These are phyloP conservation scores for Ormia ochracea DNA, from an alignment of 2,888 invertebrate species.

Conservation along the genomic window DNA sequence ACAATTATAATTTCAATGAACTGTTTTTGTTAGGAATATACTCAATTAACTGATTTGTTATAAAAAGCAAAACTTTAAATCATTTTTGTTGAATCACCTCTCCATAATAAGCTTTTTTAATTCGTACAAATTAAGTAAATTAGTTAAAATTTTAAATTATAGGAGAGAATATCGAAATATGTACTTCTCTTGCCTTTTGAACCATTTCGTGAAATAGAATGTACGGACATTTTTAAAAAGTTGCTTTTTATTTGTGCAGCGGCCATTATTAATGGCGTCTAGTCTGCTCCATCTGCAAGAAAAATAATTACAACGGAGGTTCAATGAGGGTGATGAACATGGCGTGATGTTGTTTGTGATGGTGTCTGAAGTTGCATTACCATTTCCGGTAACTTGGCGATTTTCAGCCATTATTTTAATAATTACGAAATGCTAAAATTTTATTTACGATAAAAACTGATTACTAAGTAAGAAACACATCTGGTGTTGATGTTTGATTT, in stretches of 20 bases:
- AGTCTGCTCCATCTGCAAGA: not conserved
- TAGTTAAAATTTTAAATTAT: conserved; percentile 49
- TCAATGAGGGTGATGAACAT: conserved; percentile 10
- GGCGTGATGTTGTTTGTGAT: conserved; percentile 31
- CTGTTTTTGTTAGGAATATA: conserved; percentile 4
- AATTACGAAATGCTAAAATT: conserved; percentile 69
- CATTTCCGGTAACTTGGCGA: conserved; percentile 50
- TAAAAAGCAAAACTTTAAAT: conserved; percentile 8
- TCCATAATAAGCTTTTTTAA: conserved; percentile 42
- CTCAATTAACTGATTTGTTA: conserved; percentile 49
- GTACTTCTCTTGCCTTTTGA: not conserved
- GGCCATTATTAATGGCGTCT: conserved; percentile 38
- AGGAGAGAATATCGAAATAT: conserved; percentile 7
- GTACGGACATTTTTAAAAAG: conserved; percentile 2
- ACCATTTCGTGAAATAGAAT: conserved; percentile 6
- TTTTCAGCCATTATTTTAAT: conserved; percentile 51
- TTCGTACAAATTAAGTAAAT: conserved; percentile 57
- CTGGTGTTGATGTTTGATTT: not conserved
- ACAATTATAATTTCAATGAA: conserved; percentile 40
- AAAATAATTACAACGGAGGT: conserved; percentile 39
- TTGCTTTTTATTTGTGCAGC: conserved; percentile 21
- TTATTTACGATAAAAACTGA: conserved; percentile 9
- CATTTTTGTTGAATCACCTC: conserved; percentile 40
- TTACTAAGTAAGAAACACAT: not conserved
- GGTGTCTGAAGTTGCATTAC: conserved; percentile 65